These are phyloP conservation scores for Amblyjoppa fuscipennis DNA, from an alignment of 2,888 invertebrate species.

Conservation along the genomic window DNA sequence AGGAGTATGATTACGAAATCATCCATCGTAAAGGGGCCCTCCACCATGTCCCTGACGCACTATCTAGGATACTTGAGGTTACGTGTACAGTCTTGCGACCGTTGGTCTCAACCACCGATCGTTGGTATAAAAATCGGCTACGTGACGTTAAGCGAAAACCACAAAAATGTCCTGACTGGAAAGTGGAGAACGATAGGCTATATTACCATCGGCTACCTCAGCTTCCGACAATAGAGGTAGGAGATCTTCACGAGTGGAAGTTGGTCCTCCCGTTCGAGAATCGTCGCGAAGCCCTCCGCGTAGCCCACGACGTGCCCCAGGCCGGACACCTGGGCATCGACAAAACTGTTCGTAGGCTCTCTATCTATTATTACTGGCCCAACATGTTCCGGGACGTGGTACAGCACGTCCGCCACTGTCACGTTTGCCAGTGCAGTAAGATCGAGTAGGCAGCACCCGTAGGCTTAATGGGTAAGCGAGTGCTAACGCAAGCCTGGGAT, in stretches of 20 bases:
- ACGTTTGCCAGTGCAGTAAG: no score
- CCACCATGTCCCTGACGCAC: slow-evolving; percentile 28
- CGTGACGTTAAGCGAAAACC: not conserved
- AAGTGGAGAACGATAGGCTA: slow-evolving; percentile 2
- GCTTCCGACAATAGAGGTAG: not conserved
- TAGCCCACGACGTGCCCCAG: slow-evolving; percentile 69
- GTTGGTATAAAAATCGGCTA: slow-evolving; percentile 45
- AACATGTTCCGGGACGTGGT: slow-evolving; percentile 64
- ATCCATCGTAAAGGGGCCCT: slow-evolving; percentile 37
- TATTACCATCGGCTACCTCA: slow-evolving; percentile 41
- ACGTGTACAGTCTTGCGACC: not conserved
- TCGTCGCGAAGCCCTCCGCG: slow-evolving; percentile 21
- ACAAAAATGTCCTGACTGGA: slow-evolving; percentile 43
- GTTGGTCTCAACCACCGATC: not conserved
- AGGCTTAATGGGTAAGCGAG: no score
- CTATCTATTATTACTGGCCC: slow-evolving; percentile 70
- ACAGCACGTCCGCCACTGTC: slow-evolving; percentile 67
- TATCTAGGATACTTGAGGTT: slow-evolving; percentile 52
- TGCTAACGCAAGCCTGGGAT: slow-evolving; percentile 59
- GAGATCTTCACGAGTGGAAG: slow-evolving; percentile 65
- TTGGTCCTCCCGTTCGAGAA: slow-evolving; percentile 52
- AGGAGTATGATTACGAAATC: slow-evolving; percentile 61
- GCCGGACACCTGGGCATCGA: slow-evolving; percentile 72
- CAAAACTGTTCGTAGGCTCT: slow-evolving; percentile 62
- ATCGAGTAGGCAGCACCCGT: no score